These are phyloP conservation scores for Lamprologus lemairii DNA, from an alignment of 2,113 vertebrate genomes.

Conservation along the genomic window DNA sequence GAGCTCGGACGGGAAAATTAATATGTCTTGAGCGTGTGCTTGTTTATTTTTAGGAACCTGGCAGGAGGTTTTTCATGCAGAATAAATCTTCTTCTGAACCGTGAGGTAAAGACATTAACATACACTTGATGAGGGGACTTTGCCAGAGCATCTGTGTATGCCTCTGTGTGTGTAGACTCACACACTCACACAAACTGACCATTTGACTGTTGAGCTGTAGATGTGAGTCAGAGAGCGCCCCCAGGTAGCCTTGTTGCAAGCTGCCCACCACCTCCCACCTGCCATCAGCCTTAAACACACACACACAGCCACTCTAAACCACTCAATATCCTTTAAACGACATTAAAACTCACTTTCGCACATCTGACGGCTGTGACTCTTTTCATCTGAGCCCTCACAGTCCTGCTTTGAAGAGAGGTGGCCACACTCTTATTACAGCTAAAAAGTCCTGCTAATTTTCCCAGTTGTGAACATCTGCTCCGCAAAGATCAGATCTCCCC, in stretches of 20 bases:
- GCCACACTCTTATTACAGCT: conserved; percentile 41
- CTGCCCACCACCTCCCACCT: conserved; percentile 3
- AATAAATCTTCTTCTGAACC: conserved; percentile 47
- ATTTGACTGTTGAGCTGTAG: conserved; percentile 17
- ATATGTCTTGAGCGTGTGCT: neutral
- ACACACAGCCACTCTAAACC: neutral
- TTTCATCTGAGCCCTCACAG: conserved; percentile 11
- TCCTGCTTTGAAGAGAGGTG: conserved; percentile 20
- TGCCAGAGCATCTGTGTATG: neutral
- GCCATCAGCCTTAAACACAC: neutral
- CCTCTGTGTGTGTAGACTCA: neutral
- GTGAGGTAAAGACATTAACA: conserved; percentile 57
- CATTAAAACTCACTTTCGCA: neutral
- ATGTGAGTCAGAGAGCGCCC: conserved; percentile 42
- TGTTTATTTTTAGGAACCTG: neutral
- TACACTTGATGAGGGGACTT: conserved; percentile 16
- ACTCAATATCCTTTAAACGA: neutral
- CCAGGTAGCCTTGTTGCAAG: neutral
- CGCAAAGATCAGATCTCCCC: conserved; percentile 40
- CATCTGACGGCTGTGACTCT: neutral
- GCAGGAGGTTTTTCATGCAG: conserved; percentile 18
- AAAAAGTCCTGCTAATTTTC: conserved; percentile 62
- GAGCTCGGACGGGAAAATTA: neutral
- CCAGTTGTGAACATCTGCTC: conserved; percentile 54
- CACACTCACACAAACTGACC: conserved; percentile 11